Conservation (phyloP, 2,888 invertebrate genomes). For the Tetragonula carbonaria region DNA sequence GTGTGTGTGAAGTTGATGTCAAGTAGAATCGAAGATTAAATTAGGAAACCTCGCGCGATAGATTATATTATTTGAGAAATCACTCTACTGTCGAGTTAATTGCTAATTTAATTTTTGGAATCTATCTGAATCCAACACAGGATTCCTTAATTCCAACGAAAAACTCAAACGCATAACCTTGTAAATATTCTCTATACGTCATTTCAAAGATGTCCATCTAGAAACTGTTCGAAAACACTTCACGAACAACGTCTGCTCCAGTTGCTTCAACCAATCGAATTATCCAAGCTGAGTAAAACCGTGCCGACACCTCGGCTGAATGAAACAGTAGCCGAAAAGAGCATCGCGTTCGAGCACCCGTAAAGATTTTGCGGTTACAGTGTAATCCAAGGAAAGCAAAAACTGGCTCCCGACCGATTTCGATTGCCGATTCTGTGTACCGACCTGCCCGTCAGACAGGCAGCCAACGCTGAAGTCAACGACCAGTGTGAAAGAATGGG, state of each 20-base stretch:
- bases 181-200: too few species aligned
- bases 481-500: conserved; percentile 62
- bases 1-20: too few species aligned
- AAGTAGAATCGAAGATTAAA: too few species aligned
- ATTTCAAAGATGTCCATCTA: too few species aligned
- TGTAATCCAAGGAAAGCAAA: conserved; percentile 29
- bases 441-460: conserved; percentile 11
- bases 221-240: neutral
- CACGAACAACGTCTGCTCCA: neutral
- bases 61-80: too few species aligned
- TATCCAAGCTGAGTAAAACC: neutral
- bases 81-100: too few species aligned
- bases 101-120: too few species aligned
- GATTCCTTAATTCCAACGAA: too few species aligned
- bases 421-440: conserved; percentile 20
- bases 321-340: neutral
- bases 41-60: too few species aligned
- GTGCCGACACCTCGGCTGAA: neutral
- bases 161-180: too few species aligned
- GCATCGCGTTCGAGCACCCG: neutral
- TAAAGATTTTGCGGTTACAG: conserved; percentile 6
- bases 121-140: too few species aligned
- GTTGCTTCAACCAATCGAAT: neutral
- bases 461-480: conserved; percentile 61
- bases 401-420: conserved; percentile 38